Evolutionary conservation across 2,797 vertebrate species (phyloP).

Genomic region (Malurus splendens): DNA sequence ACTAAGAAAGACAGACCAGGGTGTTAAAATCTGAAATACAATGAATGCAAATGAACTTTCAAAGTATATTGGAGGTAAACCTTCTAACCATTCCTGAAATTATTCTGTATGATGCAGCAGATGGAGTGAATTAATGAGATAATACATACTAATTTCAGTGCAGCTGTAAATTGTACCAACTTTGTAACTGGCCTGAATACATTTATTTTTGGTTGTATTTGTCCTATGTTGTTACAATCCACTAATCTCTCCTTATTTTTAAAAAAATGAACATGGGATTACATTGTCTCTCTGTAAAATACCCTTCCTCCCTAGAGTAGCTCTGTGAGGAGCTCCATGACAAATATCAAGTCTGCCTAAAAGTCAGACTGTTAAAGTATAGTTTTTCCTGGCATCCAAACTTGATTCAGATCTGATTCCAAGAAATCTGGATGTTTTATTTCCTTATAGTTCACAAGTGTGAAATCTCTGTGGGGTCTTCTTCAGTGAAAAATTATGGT

Average conservation of each 20-base stretch:
- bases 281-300: background rate
- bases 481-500: background rate
- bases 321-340: background rate
- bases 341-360: background rate
- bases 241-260: background rate
- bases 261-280: background rate
- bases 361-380: background rate
- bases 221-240: background rate
- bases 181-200: background rate
- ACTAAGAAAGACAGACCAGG: constrained; percentile 74
- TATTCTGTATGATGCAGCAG: background rate
- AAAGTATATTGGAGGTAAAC: background rate
- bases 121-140: background rate
- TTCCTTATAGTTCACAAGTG: background rate
- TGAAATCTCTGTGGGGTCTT: background rate
- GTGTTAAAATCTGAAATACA: background rate
- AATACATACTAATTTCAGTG: background rate
- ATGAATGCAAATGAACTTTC: background rate
- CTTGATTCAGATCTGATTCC: background rate
- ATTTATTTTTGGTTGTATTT: background rate
- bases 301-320: background rate
- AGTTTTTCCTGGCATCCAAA: background rate
- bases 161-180: background rate
- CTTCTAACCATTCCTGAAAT: background rate
- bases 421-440: background rate